A percentile compares a stretch with the other conserved stretches of the same genome.
Evolutionary conservation across 2,888 invertebrate genomes (phyloP).

Genomic region (Colletes collaris): DNA sequence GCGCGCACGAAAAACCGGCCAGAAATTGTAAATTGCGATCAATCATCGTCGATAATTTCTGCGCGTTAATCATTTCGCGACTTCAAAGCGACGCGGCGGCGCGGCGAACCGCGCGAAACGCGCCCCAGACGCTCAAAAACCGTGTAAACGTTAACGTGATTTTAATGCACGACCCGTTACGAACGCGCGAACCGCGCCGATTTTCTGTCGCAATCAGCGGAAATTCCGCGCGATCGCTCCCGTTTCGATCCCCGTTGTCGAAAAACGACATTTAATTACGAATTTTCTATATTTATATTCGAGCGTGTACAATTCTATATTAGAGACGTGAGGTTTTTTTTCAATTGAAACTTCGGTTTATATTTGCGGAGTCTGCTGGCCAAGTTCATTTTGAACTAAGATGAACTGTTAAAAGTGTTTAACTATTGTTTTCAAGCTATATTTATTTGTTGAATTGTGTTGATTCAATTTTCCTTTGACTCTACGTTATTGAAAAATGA

Average conservation of each 20-base stretch:
- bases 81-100: conserved; percentile 23
- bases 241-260: background rate
- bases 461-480: no score
- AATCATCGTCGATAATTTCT: conserved; percentile 48
- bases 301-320: no score
- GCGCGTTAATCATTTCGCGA: conserved; percentile 46
- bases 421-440: no score
- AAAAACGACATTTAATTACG: conserved; percentile 9
- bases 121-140: conserved; percentile 24
- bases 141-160: conserved; percentile 20
- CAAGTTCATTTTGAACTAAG: no score
- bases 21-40: conserved; percentile 50
- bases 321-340: no score
- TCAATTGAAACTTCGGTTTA: no score
- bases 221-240: background rate
- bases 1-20: conserved; percentile 22
- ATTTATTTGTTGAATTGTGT: no score
- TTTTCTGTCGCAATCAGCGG: background rate
- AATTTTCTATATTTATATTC: no score
- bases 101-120: conserved; percentile 1
- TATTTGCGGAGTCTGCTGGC: no score
- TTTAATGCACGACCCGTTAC: conserved; percentile 19
- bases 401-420: no score
- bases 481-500: no score
- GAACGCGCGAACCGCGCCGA: background rate